Evolutionary conservation across 2,888 invertebrate genomes (phyloP), one percentile per base, ranked within the genome.

Genomic region (Phalera bucephala): DNA sequence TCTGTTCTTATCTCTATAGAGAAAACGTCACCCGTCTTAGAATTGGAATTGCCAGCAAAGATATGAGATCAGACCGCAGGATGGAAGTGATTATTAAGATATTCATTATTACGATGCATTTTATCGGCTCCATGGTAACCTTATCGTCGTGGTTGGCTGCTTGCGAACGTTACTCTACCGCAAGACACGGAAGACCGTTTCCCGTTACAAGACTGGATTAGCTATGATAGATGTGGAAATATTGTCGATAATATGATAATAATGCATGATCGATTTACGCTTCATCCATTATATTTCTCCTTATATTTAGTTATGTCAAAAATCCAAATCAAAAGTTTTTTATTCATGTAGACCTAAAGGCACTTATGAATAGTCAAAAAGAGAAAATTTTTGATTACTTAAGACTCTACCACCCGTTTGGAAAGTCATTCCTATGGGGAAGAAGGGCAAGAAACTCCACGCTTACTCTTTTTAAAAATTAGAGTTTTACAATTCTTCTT

Each of bases 151-250:
- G 45, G 46, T 55, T 48, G 42, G 45, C 32, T 41, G 37, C 42
- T 30, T 28, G 26, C 34, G 41, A 45, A 31, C 32, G 42, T 33
- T 41, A 40, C 39, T 35, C 35, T 39, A 50, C 51, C 62, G 36
- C 64, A 65, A 59, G 46, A 49, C 19, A 36, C 43, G 58, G 58
- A 58, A 51, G 46, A 21, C 12, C 10, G 22, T 14, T 26, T 37
- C 48, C 31, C 59, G 59, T 48, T 46, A 48, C 31, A 15, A 28
- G 2, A 9, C 29, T 30, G 21, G 33, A 22, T 33, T 36, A 35
- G 47, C 38, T 44, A 45, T 54, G 54, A 53, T 22, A 9, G 22
- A 22, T 22, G 10, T 2, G 10, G 10, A 22, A 10, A 9, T n/a
- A 22, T 22, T 5, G 10, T 10, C 3, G 21, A 21, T 19, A 1